Conservation (phyloP, 2,113 vertebrate genomes). For the Lichenostomus cassidix region DNA sequence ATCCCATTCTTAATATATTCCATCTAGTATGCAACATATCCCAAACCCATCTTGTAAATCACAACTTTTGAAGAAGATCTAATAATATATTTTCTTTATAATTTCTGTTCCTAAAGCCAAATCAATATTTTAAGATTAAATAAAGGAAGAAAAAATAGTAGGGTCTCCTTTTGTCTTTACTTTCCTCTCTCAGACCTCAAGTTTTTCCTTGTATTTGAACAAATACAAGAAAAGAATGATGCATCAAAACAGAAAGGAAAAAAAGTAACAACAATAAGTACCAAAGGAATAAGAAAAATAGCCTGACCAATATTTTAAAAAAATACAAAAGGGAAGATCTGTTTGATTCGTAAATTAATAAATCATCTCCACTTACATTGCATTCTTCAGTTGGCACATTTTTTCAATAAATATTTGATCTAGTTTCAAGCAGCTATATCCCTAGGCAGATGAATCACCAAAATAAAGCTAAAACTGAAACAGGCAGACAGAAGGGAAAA, state of each 20-base stretch:
- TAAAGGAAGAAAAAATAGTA: neutral
- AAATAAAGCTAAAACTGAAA: neutral
- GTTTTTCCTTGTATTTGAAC: neutral
- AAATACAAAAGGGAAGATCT: neutral
- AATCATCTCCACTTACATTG: neutral
- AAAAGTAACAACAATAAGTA: neutral
- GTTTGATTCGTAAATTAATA: neutral
- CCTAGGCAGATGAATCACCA: neutral
- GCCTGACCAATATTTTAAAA: neutral
- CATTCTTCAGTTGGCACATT: neutral
- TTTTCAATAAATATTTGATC: neutral
- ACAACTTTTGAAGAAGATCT: neutral
- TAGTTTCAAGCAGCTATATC: neutral
- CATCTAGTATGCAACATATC: neutral
- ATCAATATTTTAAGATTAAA: neutral
- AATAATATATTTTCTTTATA: neutral
- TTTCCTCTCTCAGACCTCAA: neutral
- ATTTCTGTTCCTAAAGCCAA: neutral
- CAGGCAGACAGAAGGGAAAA: neutral
- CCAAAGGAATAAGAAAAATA: neutral
- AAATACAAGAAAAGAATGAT: neutral
- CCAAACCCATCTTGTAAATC: neutral
- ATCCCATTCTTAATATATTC: neutral
- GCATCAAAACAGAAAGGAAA: neutral
- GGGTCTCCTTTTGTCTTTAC: neutral